Percentiles rank a stretch among this genome's conserved stretches.
Conservation (phyloP, 2,888 invertebrate species). For the Acrobasis suavella region DNA sequence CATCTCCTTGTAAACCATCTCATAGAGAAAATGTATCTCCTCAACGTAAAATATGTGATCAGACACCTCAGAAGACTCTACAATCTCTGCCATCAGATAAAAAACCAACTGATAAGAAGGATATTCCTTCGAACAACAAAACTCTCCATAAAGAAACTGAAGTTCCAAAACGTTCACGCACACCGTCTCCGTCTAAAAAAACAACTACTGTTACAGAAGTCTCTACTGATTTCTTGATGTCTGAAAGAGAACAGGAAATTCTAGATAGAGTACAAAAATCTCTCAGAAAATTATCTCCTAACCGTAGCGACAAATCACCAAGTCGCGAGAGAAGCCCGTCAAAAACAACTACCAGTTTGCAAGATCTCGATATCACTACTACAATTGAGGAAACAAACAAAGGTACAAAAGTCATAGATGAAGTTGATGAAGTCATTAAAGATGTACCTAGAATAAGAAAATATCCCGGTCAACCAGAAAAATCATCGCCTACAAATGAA, state of each 20-base stretch:
- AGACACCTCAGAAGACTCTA: not conserved
- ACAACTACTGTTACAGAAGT: slow-evolving; percentile 32
- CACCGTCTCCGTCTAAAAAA: slow-evolving; percentile 29
- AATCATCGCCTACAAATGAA: slow-evolving; percentile 35
- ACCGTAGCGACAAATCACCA: slow-evolving; percentile 56
- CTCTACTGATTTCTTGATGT: slow-evolving; percentile 49
- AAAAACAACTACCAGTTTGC: slow-evolving; percentile 55
- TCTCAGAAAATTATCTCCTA: slow-evolving; percentile 66
- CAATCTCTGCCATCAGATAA: not conserved
- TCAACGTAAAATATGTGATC: not conserved
- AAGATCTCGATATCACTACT: slow-evolving; percentile 51
- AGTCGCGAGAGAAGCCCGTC: slow-evolving; percentile 54
- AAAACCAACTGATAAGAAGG: not conserved
- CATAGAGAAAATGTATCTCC: not conserved
- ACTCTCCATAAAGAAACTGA: not conserved
- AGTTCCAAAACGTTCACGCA: slow-evolving; percentile 26
- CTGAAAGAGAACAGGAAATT: slow-evolving; percentile 68
- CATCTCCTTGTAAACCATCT: not conserved
- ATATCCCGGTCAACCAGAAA: slow-evolving; percentile 28
- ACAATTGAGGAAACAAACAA: slow-evolving; percentile 33
- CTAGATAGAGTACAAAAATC: slow-evolving; percentile 67
- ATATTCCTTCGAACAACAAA: not conserved
- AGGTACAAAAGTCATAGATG: slow-evolving; percentile 21
- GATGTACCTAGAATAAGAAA: slow-evolving; percentile 35
- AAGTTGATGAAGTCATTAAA: slow-evolving; percentile 33